phyloP scores from a whole-genome alignment of 2,113 vertebrate species.

The Rhabdornis inornatus region DNA sequence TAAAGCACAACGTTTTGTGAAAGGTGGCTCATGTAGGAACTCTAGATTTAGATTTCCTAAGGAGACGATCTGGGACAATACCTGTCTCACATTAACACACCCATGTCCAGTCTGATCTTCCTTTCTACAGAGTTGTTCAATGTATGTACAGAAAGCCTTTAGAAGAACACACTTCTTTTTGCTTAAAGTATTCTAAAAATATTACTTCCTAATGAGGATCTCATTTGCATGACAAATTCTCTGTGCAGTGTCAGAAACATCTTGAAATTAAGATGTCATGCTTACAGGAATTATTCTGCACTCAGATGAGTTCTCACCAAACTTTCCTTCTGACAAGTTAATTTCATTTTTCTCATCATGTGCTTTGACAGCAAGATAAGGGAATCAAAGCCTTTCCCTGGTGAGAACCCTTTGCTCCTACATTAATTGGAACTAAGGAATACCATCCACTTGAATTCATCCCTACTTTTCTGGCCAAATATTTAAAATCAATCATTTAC shows the following conservation, averaged over 20 bases:
- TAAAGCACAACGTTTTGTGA: neutral
- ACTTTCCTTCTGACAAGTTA: neutral
- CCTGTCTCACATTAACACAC: neutral
- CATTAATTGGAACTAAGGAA: neutral
- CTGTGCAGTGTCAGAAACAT: constrained; percentile 39
- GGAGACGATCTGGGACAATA: neutral
- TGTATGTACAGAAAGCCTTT: neutral
- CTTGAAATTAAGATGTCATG: constrained; percentile 32
- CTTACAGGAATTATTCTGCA: constrained; percentile 37
- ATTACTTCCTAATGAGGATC: constrained; percentile 35
- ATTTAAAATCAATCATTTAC: neutral
- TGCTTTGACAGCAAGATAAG: constrained; percentile 2
- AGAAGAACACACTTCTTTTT: neutral
- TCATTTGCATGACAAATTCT: constrained; percentile 58
- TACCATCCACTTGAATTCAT: neutral
- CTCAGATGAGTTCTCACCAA: constrained; percentile 2
- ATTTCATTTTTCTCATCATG: neutral
- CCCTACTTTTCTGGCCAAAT: neutral
- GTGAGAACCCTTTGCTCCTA: neutral
- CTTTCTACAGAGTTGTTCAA: neutral
- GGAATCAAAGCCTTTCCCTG: neutral
- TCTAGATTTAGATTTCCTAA: neutral
- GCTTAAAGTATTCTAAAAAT: constrained; percentile 42
- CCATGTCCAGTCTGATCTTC: neutral
- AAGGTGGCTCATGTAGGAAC: neutral